Evolutionary conservation across 2,888 invertebrate species (phyloP).

Genomic region (Colostygia pectinataria): DNA sequence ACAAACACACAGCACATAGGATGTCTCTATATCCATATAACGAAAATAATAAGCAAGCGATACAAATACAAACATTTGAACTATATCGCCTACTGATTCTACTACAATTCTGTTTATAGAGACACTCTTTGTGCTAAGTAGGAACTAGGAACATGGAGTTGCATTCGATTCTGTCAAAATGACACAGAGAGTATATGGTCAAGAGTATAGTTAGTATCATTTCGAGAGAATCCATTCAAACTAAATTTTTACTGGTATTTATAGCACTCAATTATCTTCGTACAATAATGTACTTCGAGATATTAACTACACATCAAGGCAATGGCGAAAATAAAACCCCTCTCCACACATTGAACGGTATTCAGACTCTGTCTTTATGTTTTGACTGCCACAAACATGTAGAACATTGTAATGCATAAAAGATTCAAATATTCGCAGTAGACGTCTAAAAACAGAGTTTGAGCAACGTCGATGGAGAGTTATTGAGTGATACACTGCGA

Average conservation of each 20-base stretch:
- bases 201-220: constrained; percentile 34
- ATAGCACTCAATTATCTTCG: constrained; percentile 5
- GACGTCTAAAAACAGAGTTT: constrained; percentile 3
- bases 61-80: constrained; percentile 8
- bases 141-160: constrained; percentile 23
- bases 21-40: background rate
- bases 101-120: constrained; percentile 6
- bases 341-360: constrained; percentile 1
- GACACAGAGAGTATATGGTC: constrained; percentile 38
- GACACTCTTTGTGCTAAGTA: constrained; percentile 10
- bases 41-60: constrained; percentile 8
- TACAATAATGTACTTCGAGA: constrained; percentile 5
- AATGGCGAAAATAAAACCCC: constrained; percentile 20
- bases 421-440: constrained; percentile 15
- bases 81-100: constrained; percentile 14
- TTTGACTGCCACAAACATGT: constrained; percentile 7
- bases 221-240: constrained; percentile 38
- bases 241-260: constrained; percentile 2
- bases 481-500: constrained; percentile 1
- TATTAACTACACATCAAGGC: constrained; percentile 13
- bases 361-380: background rate
- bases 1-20: background rate
- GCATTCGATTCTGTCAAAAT: constrained; percentile 36
- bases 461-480: background rate
- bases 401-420: constrained; percentile 21